phyloP scores from a whole-genome alignment of 2,888 invertebrate species.

The Leptinotarsa haldemani region DNA sequence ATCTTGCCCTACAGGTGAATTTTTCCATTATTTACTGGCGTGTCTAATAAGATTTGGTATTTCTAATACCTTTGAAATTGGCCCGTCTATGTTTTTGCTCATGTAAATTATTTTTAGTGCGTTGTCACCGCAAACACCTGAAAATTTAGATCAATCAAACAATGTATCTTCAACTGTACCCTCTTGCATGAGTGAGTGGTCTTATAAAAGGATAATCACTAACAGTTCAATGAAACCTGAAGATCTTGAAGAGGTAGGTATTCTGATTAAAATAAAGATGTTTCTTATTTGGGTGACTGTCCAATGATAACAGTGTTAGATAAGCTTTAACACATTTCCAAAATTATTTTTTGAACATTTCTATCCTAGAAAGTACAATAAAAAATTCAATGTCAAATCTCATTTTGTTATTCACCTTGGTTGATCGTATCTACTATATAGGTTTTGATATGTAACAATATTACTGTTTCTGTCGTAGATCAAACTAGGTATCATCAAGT shows the following conservation, averaged over 20 bases:
- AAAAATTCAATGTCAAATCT: too few species aligned
- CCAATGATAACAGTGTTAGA: slow-evolving; percentile 13
- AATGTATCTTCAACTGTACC: slow-evolving; percentile 70
- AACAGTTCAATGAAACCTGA: slow-evolving; percentile 80
- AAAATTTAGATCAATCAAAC: slow-evolving; percentile 46
- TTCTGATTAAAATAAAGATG: too few species aligned
- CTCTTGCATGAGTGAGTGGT: slow-evolving; percentile 80
- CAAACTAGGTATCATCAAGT: slow-evolving; percentile 84
- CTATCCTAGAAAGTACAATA: too few species aligned
- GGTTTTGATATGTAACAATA: slow-evolving; percentile 39
- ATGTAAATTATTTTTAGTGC: slow-evolving; percentile 54
- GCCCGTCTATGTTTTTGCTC: not conserved
- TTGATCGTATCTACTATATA: too few species aligned
- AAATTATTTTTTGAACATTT: too few species aligned
- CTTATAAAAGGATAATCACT: slow-evolving; percentile 80
- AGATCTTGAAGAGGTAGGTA: slow-evolving; percentile 80
- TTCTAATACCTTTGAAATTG: not conserved
- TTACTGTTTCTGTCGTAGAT: slow-evolving; percentile 62
- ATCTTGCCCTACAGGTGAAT: slow-evolving; percentile 86
- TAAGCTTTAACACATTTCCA: too few species aligned
- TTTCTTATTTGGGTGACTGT: too few species aligned
- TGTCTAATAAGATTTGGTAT: not conserved
- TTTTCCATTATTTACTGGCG: not conserved
- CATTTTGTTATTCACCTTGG: too few species aligned
- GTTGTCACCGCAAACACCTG: slow-evolving; percentile 54